Conservation (phyloP, 2,113 vertebrate genomes). For the Dryoscopus gambensis region DNA sequence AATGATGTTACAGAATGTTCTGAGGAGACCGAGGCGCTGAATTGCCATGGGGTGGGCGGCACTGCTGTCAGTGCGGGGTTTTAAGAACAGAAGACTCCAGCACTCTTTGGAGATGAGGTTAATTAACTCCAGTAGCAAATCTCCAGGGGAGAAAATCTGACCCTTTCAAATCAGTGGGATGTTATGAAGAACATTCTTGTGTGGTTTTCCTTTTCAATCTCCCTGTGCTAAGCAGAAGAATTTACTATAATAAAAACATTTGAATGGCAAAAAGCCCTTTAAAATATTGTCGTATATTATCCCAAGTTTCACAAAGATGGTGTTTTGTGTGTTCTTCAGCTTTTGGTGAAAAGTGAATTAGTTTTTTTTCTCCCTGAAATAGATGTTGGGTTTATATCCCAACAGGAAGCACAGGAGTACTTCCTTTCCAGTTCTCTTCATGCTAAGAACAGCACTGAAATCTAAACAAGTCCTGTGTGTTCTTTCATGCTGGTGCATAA, state of each 20-base stretch:
- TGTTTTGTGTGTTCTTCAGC: background rate
- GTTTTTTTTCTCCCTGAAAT: background rate
- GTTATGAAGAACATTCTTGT: background rate
- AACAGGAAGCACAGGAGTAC: background rate
- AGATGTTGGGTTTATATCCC: background rate
- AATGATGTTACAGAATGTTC: background rate
- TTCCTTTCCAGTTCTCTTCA: background rate
- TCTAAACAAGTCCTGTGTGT: background rate
- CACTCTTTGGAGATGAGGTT: background rate
- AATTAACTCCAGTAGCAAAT: slow-evolving; percentile 10
- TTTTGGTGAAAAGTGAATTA: background rate
- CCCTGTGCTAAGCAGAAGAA: background rate
- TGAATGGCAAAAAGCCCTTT: background rate
- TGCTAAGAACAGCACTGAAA: background rate
- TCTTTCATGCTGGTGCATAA: background rate
- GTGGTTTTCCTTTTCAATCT: background rate
- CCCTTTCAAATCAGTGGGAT: background rate
- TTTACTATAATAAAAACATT: background rate
- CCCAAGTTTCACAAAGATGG: background rate
- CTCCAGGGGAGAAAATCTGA: background rate
- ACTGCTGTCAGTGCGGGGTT: background rate
- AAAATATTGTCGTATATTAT: background rate
- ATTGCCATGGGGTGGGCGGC: background rate
- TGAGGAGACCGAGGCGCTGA: background rate
- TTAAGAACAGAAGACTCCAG: background rate